Conservation (phyloP, 2,113 vertebrate species). For the Cyanistes caeruleus region DNA sequence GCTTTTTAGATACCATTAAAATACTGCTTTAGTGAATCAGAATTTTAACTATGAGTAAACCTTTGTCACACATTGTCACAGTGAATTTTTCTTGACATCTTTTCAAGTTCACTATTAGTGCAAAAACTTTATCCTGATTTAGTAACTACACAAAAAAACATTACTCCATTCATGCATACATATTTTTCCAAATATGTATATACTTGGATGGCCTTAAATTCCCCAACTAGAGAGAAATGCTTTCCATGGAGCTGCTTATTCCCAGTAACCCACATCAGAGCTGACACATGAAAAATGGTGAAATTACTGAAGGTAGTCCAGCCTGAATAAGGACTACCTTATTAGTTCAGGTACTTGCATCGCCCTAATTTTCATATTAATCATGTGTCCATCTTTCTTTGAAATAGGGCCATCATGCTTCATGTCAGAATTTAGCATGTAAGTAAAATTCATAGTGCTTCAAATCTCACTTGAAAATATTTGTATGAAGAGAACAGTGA, state of each 20-base stretch:
- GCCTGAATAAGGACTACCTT: conserved; percentile 95
- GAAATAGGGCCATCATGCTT: conserved; percentile 82
- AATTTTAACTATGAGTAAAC: conserved; percentile 42
- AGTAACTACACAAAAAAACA: conserved; percentile 71
- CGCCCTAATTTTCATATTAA: conserved; percentile 98
- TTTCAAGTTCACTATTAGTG: conserved; percentile 64
- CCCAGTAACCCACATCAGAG: conserved; percentile 84
- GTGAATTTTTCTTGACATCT: conserved; percentile 60
- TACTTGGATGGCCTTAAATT: conserved; percentile 81
- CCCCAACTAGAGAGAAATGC: conserved; percentile 80
- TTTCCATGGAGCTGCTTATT: conserved; percentile 79
- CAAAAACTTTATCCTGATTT: conserved; percentile 73
- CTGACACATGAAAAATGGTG: conserved; percentile 98
- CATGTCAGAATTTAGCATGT: conserved; percentile 84
- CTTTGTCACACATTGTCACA: conserved; percentile 18
- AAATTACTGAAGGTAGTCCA: conserved; percentile 91
- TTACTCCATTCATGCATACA: conserved; percentile 67
- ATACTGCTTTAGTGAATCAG: conserved; percentile 7
- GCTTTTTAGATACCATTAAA: background rate
- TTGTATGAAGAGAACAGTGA: conserved; percentile 74
- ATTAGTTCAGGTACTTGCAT: conserved; percentile 98
- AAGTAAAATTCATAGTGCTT: conserved; percentile 87
- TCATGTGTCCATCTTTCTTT: conserved; percentile 88
- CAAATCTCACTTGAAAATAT: conserved; percentile 85
- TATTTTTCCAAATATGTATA: conserved; percentile 74